A percentile compares a stretch with the other conserved stretches of the same genome.
Conservation (phyloP, 2,113 vertebrate genomes). For the Mus spicilegus region DNA sequence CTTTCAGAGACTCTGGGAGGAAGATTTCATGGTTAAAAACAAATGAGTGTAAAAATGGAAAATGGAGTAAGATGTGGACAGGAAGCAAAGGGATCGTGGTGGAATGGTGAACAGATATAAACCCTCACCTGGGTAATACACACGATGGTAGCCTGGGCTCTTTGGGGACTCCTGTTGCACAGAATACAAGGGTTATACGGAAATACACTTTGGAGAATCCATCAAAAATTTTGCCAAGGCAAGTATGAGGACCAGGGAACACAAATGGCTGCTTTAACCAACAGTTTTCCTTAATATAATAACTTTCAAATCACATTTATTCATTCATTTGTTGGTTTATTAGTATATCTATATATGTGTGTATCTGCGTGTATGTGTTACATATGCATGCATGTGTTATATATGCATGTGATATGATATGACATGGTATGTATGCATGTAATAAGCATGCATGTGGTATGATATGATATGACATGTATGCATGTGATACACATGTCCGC, state of each 20-base stretch:
- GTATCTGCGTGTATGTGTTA: not conserved
- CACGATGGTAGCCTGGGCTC: not conserved
- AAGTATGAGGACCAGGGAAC: not conserved
- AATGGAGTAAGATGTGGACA: not conserved
- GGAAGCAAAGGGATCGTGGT: not conserved
- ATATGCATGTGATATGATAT: not conserved
- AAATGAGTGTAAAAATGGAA: not conserved
- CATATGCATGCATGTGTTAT: not conserved
- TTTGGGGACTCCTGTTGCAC: not conserved
- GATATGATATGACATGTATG: no score
- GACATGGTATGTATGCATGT: no score
- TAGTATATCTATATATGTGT: not conserved
- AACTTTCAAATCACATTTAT: not conserved
- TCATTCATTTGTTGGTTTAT: not conserved
- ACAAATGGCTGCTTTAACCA: not conserved
- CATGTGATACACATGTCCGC: no score
- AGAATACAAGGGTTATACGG: not conserved
- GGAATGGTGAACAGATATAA: accelerated
- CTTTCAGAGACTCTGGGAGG: not conserved
- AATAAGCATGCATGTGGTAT: not conserved
- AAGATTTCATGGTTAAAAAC: not conserved
- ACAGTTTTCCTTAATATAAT: not conserved
- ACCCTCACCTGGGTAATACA: no score
- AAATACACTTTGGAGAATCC: not conserved
- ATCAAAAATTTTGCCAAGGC: not conserved